Base-by-base conservation (phyloP, 2,113 vertebrate genomes). In the Petaurus breviceps region DNA sequence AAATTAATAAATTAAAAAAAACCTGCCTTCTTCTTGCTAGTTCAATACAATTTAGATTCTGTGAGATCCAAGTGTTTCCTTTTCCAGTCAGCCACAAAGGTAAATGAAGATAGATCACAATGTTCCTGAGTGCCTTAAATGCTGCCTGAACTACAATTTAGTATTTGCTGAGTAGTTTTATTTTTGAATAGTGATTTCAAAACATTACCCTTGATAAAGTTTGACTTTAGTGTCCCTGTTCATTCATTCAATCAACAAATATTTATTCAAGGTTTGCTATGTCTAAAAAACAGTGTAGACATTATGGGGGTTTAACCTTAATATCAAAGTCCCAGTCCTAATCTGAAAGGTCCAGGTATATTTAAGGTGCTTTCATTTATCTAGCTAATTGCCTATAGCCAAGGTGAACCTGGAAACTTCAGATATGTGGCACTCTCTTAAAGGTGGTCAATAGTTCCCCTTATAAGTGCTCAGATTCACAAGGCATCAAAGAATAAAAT, bases 51-150 rank as follows among this genome's bases (percentile, higher is more conserved):
- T 91, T 47, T 93, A 92, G 95, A 84, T 0, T 43, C 49, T 68
- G 92, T 90, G 68, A 84, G 16, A n/a, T 43, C n/a, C 68, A 43
- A 19, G 68, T 84, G 77, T 92, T 28, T 53, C 93, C 92, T 96
- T 94, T 95, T 57, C 54, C 43, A 49, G 51, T 55, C 51, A 57
- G 93, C 53, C 68, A 54, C 51, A 46, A 84, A 0, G 8, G 52
- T 90, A 93, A 96, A 77, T 31, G 90, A 97, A 94, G 94, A 97
- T 95, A 94, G 95, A 93, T 14, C 16, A 25, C 22, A 50, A 57
- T 53, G 89, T 93, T 97, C 53, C 54, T 31, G 46, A 95, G 51
- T 1, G 14, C 28, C 37, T 16, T 90, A 50, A 31, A 51, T 53
- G 95, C 93, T 84, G n/a, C 16, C 6, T 1, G 6, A 16, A 22